These are phyloP conservation scores for Apteryx owenii DNA, from an alignment of 2,113 vertebrate species.

Conservation along the genomic window DNA sequence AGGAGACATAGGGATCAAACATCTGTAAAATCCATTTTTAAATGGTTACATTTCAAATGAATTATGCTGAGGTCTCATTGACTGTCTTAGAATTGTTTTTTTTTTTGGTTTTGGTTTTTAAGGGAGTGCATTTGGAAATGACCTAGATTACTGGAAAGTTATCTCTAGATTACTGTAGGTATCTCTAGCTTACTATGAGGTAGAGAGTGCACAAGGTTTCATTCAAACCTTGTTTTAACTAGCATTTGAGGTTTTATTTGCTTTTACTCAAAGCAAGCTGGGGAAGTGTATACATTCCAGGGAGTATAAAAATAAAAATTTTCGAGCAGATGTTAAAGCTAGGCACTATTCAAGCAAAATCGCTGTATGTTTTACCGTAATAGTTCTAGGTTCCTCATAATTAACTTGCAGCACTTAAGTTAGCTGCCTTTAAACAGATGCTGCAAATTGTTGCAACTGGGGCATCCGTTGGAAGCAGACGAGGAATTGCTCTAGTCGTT, in stretches of 20 bases:
- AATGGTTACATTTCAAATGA: neutral
- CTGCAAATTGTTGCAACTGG: neutral
- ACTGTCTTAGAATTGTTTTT: neutral
- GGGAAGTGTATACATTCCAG: neutral
- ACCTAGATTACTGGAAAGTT: neutral
- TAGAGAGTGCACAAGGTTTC: neutral
- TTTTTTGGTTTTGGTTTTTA: neutral
- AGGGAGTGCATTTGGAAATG: fast-evolving
- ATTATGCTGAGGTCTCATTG: neutral
- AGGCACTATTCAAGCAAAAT: neutral
- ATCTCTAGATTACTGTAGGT: neutral
- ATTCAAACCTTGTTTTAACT: neutral
- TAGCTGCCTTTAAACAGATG: neutral
- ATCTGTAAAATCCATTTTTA: neutral
- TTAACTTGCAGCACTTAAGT: neutral
- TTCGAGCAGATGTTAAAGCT: neutral
- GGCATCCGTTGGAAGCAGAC: neutral
- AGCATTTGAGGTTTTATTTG: neutral
- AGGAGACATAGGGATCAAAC: neutral
- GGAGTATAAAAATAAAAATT: neutral
- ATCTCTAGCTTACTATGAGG: neutral
- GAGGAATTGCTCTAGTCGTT: neutral
- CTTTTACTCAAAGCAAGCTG: neutral
- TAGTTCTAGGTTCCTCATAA: neutral
- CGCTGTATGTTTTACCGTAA: neutral